Evolutionary conservation across 2,888 invertebrate species (phyloP), one percentile per base, ranked within the genome.

Genomic region (Leptinotarsa tumamoca): DNA sequence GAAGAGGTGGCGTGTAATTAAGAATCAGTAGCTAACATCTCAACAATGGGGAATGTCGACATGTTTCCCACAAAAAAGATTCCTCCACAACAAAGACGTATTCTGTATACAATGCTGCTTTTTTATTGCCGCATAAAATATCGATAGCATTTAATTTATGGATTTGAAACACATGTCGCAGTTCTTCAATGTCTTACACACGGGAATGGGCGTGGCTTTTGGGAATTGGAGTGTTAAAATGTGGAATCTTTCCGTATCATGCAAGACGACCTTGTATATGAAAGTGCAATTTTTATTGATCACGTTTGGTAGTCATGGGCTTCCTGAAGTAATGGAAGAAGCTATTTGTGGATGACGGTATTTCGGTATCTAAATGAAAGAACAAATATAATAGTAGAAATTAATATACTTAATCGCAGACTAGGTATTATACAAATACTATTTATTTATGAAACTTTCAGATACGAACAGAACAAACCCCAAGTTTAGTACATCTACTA

Each of bases 41-140:
- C 63, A 14, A 63, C 63, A 33, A 63, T 33, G n/a, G n/a, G 63
- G 43, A 43, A 63, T 63, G 63, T 63, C 63, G 17, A 43, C 63
- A 63, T 63, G n/a, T 56, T 69, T 56, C 56, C 43, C 56, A 69
- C 54, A 43, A 56, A 69, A 69, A 69, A 54, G 18, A 33, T 7
- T 33, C 23, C 63, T 63, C 33, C 33, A 18, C 21, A 43, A 43
- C 69, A 69, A 69, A 69, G 15, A 21, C 14, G 15, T 33, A 56
- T 69, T 54, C n/a, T 14, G 14, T 56, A 69, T 69, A 49, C 69
- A 54, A 69, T 56, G 69, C 69, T 56, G 69, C 56, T 56, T 69
- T 69, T 69, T 69, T 69, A 69, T 69, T 69, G 49, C 27, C 54
- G n/a, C 43, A 33, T 43, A 27, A 56, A 56, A 54, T 43, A 69